phyloP scores from a whole-genome alignment of 2,113 vertebrate genomes.

The Siniperca chuatsi region DNA sequence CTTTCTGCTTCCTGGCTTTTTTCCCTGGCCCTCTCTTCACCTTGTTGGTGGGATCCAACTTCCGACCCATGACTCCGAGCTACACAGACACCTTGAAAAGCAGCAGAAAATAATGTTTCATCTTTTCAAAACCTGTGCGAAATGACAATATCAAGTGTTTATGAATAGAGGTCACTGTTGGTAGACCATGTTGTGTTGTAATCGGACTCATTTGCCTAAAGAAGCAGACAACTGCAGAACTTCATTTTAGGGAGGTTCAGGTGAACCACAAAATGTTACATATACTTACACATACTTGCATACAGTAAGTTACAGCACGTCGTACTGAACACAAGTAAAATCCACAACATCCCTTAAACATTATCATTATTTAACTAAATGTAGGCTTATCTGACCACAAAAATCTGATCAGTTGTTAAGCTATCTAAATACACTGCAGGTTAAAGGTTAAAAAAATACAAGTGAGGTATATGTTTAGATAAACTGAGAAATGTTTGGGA shows the following conservation, averaged over 20 bases:
- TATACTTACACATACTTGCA: neutral
- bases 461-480: neutral
- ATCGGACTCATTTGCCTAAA: neutral
- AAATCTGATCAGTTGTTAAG: neutral
- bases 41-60: conserved; percentile 89
- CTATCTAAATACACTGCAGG: neutral
- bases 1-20: conserved; percentile 92
- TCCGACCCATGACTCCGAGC: conserved; percentile 89
- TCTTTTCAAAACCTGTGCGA: neutral
- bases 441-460: neutral
- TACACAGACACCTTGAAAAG: conserved; percentile 50
- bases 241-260: neutral
- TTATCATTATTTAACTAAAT: neutral
- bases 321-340: neutral
- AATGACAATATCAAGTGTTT: neutral
- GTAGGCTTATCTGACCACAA: neutral
- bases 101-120: neutral
- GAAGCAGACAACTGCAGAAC: neutral
- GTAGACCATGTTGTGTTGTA: neutral
- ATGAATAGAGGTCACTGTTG: neutral
- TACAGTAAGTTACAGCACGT: neutral
- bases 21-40: conserved; percentile 92
- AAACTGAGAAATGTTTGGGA: neutral
- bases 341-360: neutral
- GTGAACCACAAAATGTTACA: neutral